phyloP scores from a whole-genome alignment of 2,113 vertebrate genomes.

The Hippocampus mohnikei region DNA sequence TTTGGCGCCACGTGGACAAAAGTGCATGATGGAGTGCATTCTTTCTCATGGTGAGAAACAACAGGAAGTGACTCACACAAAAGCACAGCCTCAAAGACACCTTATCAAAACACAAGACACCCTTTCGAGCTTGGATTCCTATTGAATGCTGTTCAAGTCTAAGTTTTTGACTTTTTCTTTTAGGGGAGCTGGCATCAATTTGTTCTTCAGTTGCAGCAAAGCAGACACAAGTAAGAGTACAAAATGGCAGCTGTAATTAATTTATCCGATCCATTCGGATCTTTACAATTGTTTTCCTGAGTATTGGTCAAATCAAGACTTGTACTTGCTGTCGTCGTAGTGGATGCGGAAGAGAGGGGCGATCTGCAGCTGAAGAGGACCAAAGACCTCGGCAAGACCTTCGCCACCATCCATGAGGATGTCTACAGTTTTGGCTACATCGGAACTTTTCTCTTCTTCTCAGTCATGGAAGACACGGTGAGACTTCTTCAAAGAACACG shows the following conservation, averaged over 20 bases:
- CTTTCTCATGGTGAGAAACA: slow-evolving; percentile 74
- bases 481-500: not conserved
- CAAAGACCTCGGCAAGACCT: slow-evolving; percentile 68
- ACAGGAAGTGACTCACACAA: slow-evolving; percentile 16
- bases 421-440: slow-evolving; percentile 77
- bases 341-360: slow-evolving; percentile 67
- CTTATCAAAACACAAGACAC: not conserved
- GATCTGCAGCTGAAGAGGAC: slow-evolving; percentile 71
- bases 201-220: slow-evolving; percentile 73
- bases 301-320: not conserved
- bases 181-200: slow-evolving; percentile 69
- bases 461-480: slow-evolving; percentile 73
- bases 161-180: slow-evolving; percentile 16
- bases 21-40: slow-evolving; percentile 72
- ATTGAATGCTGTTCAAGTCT: not conserved
- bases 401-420: slow-evolving; percentile 67
- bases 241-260: not conserved
- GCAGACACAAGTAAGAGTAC: slow-evolving; percentile 60
- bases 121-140: not conserved
- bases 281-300: not conserved
- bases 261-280: not conserved
- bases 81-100: not conserved
- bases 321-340: slow-evolving; percentile 35
- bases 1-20: slow-evolving; percentile 73
- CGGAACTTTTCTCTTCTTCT: slow-evolving; percentile 76